Percentiles rank a stretch among this genome's conserved stretches.
Conservation (phyloP, 2,113 vertebrate species). For the Lichenostomus cassidix region DNA sequence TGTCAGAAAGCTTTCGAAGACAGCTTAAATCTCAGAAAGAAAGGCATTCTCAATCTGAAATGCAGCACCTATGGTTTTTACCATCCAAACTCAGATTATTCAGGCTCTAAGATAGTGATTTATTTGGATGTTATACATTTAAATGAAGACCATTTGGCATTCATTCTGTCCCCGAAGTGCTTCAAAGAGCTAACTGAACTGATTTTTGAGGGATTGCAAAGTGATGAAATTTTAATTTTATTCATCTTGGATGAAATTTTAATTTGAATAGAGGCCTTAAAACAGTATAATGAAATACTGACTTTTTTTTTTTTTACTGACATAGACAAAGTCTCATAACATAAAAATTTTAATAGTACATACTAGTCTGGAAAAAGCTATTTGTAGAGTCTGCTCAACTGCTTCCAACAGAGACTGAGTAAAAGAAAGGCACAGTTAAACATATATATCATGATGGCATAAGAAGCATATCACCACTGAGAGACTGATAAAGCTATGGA, state of each 20-base stretch:
- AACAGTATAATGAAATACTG: not conserved
- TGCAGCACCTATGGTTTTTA: not conserved
- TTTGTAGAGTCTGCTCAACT: not conserved
- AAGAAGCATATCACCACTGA: not conserved
- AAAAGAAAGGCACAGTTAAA: conserved; percentile 14
- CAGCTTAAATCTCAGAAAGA: not conserved
- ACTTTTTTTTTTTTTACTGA: not conserved
- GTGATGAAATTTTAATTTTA: conserved; percentile 5
- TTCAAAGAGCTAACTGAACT: not conserved
- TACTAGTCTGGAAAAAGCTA: not conserved
- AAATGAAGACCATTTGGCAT: conserved; percentile 19
- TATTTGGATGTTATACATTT: conserved; percentile 33
- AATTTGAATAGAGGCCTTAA: conserved; percentile 9
- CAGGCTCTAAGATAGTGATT: not conserved
- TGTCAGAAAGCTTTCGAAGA: not conserved
- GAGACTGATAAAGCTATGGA: not conserved
- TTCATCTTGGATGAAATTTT: conserved; percentile 31
- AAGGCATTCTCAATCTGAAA: not conserved
- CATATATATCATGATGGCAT: not conserved
- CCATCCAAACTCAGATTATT: conserved; percentile 1
- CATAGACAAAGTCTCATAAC: not conserved
- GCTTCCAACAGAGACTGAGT: not conserved
- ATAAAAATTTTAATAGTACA: not conserved
- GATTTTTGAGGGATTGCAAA: conserved; percentile 24
- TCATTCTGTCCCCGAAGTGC: not conserved